Base-by-base conservation (phyloP, 2,888 invertebrate species). In the Dyspetes luteomarginatus region DNA sequence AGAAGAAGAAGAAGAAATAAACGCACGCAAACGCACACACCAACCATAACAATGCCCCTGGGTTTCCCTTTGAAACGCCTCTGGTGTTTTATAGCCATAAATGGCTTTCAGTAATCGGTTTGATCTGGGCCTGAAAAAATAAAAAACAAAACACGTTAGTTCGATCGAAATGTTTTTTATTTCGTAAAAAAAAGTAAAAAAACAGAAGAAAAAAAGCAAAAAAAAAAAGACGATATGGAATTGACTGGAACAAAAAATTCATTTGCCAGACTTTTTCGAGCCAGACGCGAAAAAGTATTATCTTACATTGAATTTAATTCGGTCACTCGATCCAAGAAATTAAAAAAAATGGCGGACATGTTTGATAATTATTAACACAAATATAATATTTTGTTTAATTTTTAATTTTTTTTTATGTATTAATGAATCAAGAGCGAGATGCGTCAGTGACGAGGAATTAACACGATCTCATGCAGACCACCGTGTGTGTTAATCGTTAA, bases 41-140 rank as follows among this genome's bases (percentile, higher is more conserved):
- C 41, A 65, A 67, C 60, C 58, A 17, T 30, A 48, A 78, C 64
- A 58, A 72, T 64, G 56, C 60, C 72, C 65, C 19, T 22, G 28
- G 22, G 17, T 41, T 76, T 55, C 24, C 45, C 69, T n/a, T n/a
- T 17, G 67, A 65, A 24, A 72, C 60, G 26, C 43, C 26, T 28
- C 41, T 15, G 45, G n/a, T n/a, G n/a, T 3, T 4, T 3, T 3
- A n/a, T 0, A 3, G n/a, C n/a, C 30, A 28, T 28, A 28, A 28
- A 12, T 12, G 12, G 36, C 36, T 3, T 36, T 56, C 36, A 91
- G 83, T 91, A 91, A 85, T 91, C 91, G 74, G 90, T 91, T 80
- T 90, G 88, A 75, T 91, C 91, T 82, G 91, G 90, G 88, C 90
- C 91, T 91, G 88, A 82, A 91, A 90, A 82, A 85, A 78, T 60